Base-by-base conservation (phyloP, 2,797 vertebrate species). In the Sciaenops ocellatus region DNA sequence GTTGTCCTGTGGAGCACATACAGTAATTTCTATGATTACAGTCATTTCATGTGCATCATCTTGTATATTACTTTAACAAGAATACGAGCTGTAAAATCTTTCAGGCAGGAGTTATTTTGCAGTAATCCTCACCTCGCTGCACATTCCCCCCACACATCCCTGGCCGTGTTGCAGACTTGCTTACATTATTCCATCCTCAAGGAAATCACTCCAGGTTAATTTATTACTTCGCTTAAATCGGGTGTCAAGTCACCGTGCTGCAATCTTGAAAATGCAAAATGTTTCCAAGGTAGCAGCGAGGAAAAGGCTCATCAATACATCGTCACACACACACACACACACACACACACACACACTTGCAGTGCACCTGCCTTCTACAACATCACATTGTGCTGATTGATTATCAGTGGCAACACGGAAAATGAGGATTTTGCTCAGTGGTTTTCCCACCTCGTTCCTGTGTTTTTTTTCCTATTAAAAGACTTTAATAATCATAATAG, bases 91-190 rank as follows among this genome's bases (percentile, higher is more conserved):
- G 59, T 81, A 65, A 84, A 85, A 70, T 69, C 56, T 65, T 20
- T 74, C 63, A 67, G 72, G 61, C 71, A 69, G 64, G 64, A 73
- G 73, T 80, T 44, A 73, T 79, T 64, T 74, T 11, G 57, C 80
- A 59, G 13, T 86, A 86, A 89, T 76, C 78, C 68, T 34, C 60
- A 17, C 62, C 66, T 81, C 17, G 20, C 57, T 41, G 78, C 83
- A 26, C 73, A 30, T 73, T 65, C 76, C 73, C n/a, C 56, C 20
- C 50, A 38, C 18, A 16, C n/a, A 1, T 48, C 42, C 63, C 71
- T n/a, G 73, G 61, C 34, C 9, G 15, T 11, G 57, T 60, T 38
- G 71, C 55, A 17, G 30, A 16, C 50, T 46, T n/a, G 13, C 73
- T 78, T 51, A 17, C 69, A 52, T 47, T 56, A 42, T 46, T 78